Evolutionary conservation across 2,888 invertebrate genomes (phyloP), one percentile per base, ranked within the genome.

Genomic region (Lepidochrysops patricia): DNA sequence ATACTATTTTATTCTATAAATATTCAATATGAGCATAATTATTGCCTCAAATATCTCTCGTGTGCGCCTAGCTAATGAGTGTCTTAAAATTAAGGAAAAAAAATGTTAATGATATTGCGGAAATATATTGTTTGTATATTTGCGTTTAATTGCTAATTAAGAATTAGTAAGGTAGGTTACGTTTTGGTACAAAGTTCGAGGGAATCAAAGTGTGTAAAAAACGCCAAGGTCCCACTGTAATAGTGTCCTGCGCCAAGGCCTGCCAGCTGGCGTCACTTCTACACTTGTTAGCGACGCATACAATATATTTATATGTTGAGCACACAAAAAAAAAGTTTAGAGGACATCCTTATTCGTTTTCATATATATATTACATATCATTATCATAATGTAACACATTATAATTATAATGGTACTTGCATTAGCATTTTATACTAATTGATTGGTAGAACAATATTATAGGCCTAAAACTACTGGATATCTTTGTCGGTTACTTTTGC

Each of bases 241-340:
- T 82, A 84, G 74, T 79, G 84, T 82, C 84, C 84, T 83, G 77
- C 76, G 67, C 73, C 85, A 84, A 87, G 86, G 87, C 80, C 77
- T 82, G 72, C 76, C 71, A 73, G 74, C 69, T 84, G 84, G 84
- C 84, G 84, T 84, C 81, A 84, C 75, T 75, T 73, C 76, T 80
- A 78, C 80, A 76, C 79, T 74, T 72, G 73, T 80, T 77, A 79
- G 79, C 79, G 76, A 77, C 75, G 80, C 77, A 80, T 76, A 61
- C 59, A 60, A 27, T 29, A 37, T 59, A 59, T 52, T 48, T 49
- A 50, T 32, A 58, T 32, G 50, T 23, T 59, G 25, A 12, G 27
- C 27, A 32, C 9, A 52, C 49, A 49, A 48, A 52, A 58, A 57
- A 57, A 59, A 59, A 35, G 27, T 35, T 52, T 54, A 52, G 19